These are phyloP conservation scores for Euphydryas editha DNA, from an alignment of 2,888 invertebrate species.

Conservation along the genomic window DNA sequence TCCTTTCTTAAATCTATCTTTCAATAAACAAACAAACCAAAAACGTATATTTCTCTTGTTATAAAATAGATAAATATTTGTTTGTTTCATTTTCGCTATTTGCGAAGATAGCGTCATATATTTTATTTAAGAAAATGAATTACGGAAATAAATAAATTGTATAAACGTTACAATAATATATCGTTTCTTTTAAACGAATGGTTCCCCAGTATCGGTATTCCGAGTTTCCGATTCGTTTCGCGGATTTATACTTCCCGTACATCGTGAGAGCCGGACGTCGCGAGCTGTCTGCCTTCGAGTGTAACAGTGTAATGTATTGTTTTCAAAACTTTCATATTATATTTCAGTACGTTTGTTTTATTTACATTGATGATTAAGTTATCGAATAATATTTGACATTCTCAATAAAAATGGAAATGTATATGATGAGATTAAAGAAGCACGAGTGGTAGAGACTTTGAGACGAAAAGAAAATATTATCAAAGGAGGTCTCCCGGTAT, in stretches of 20 bases:
- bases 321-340: not conserved
- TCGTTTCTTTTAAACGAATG: constrained; percentile 25
- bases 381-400: too few relatives aligned
- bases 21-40: not conserved
- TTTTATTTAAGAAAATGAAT: not conserved
- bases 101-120: not conserved
- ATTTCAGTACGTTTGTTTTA: not conserved
- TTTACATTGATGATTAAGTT: too few relatives aligned
- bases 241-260: constrained; percentile 36
- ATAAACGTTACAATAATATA: constrained; percentile 13
- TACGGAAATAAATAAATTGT: constrained; percentile 7
- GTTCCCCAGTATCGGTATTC: constrained; percentile 24
- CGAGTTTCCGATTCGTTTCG: constrained; percentile 34
- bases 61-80: not conserved
- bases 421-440: too few relatives aligned
- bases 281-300: not conserved
- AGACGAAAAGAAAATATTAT: too few relatives aligned
- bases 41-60: not conserved
- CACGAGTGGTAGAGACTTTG: too few relatives aligned
- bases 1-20: not conserved
- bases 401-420: too few relatives aligned
- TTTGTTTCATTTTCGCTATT: not conserved
- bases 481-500: too few relatives aligned
- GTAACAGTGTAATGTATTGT: not conserved
- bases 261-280: not conserved